Conservation (phyloP, 1,140 invertebrate species). For the Sinella curviseta region DNA sequence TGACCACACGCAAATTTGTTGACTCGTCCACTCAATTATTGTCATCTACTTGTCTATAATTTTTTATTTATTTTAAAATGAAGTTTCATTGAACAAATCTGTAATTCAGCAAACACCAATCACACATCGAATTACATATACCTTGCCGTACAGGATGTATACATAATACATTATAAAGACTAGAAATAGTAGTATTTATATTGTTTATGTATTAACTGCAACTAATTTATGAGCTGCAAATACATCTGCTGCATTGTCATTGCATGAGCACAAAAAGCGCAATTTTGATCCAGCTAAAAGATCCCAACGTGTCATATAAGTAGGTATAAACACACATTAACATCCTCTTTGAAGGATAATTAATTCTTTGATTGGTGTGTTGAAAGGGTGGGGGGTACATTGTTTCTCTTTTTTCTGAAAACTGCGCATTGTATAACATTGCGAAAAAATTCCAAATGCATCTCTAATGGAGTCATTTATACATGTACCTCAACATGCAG, state of each 20-base stretch:
- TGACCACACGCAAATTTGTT: slow-evolving; percentile 48
- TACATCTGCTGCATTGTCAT: too few species aligned
- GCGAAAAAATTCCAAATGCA: too few species aligned
- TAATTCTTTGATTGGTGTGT: not conserved
- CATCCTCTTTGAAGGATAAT: not conserved
- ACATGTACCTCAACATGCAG: too few species aligned
- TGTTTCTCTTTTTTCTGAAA: too few species aligned
- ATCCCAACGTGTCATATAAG: too few species aligned
- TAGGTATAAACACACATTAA: too few species aligned
- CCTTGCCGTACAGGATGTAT: not conserved
- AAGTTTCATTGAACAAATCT: not conserved
- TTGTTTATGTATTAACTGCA: not conserved
- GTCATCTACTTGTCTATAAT: slow-evolving; percentile 32
- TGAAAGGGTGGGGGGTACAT: not conserved
- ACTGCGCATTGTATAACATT: too few species aligned
- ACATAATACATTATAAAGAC: not conserved
- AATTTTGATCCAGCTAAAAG: too few species aligned
- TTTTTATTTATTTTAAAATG: too few species aligned
- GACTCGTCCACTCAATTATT: slow-evolving; percentile 48
- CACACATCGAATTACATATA: not conserved
- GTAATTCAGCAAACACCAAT: not conserved
- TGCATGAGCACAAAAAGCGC: too few species aligned
- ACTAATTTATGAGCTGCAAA: not conserved
- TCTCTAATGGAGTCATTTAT: too few species aligned
- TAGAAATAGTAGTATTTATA: not conserved